These are phyloP conservation scores for Acronicta leporina DNA, from an alignment of 2,888 invertebrate species.

Conservation along the genomic window DNA sequence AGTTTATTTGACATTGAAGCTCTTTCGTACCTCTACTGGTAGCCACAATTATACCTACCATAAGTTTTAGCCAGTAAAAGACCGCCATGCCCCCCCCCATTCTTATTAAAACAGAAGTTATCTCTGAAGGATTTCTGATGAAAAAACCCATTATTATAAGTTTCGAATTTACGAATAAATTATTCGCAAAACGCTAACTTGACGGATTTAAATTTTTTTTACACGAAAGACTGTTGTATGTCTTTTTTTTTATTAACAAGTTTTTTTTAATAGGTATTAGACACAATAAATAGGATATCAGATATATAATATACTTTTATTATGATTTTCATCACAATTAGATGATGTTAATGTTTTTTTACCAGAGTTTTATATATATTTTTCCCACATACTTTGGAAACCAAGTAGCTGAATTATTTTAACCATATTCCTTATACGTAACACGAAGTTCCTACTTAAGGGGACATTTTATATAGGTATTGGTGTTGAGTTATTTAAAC, in stretches of 20 bases:
- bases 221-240: too few relatives aligned
- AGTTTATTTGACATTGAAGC: not conserved
- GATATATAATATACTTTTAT: not conserved
- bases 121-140: too few relatives aligned
- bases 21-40: not conserved
- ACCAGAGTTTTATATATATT: slow-evolving; percentile 30
- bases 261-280: too few relatives aligned
- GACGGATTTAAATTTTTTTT: too few relatives aligned
- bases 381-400: slow-evolving; percentile 28
- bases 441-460: slow-evolving; percentile 28
- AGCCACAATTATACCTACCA: not conserved
- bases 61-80: too few relatives aligned
- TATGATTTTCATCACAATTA: not conserved
- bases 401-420: slow-evolving; percentile 17
- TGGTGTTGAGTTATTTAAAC: slow-evolving; percentile 41
- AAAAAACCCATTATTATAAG: too few relatives aligned
- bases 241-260: too few relatives aligned
- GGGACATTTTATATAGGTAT: slow-evolving; percentile 43
- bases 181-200: too few relatives aligned
- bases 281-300: not conserved
- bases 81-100: too few relatives aligned
- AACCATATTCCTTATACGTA: slow-evolving; percentile 16
- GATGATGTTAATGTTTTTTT: slow-evolving; percentile 14
- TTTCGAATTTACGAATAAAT: too few relatives aligned
- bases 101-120: too few relatives aligned